Base-by-base conservation (phyloP, 92 coral and sea anemone species). In the Epizoanthus ramosus region DNA sequence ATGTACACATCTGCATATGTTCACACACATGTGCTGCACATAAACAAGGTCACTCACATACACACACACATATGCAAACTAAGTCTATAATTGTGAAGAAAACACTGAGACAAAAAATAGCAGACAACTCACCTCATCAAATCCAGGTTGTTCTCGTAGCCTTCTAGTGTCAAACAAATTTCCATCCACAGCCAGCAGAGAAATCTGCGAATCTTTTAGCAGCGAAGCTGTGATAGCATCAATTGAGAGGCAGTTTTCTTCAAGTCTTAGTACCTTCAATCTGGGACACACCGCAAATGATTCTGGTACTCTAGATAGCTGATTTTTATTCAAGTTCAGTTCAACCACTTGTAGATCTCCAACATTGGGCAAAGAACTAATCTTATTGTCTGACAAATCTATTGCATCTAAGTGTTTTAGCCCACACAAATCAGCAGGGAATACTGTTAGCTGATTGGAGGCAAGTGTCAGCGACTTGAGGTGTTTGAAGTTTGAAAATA, bases 101-200 rank as follows among this genome's bases (percentile, higher is more conserved):
- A 7, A 6, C 53, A 47, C 53, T 47, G 0, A 10, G 2, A 47
- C 53, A 47, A 2, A 47, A 75, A 5, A 3, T n/a, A 47, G n/a
- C 4, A 57, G 37, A 14, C 3, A 14, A 16, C 73, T 39, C 68
- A 96, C 99, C 99, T 96, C 77, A 0, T 94, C 99, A 85, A 90
- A 88, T 7, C 99, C 99, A 7, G 94, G 96, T 71, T 81, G 68
- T 19, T 96, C 98, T 57, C 85, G 73, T 45, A 96, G 79, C 15
- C 90, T 95, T 85, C 86, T 96, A 31, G 81, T 68, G 43, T 93
- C 89, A 81, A 96, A 96, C 65, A 94, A 68, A 52, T 96, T 96
- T 2, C 99, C 99, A 63, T 96, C 98, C 43, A 92, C 75, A 63
- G 99, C 92, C 39, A 96, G 86, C 57, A 94, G 76, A 12, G 96